Conservation (phyloP, 2,797 vertebrate species). For the Phylloscopus collybita region DNA sequence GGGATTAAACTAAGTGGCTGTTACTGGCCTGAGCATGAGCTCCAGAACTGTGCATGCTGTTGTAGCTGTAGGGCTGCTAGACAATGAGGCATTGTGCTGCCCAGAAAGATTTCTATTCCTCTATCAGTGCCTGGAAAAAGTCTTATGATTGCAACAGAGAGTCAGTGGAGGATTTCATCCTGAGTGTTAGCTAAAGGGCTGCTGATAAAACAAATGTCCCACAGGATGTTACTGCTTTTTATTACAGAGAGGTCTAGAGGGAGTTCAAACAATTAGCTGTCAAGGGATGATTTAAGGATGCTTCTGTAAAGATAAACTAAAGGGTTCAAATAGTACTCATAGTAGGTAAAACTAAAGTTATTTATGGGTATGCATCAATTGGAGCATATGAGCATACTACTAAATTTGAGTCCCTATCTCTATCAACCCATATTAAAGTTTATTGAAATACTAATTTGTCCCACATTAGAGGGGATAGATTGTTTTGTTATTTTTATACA, state of each 20-base stretch:
- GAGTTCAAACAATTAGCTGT: slow-evolving; percentile 20
- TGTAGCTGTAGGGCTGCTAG: background rate
- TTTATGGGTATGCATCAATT: background rate
- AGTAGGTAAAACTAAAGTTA: background rate
- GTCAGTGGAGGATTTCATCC: slow-evolving; percentile 36
- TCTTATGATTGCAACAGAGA: background rate
- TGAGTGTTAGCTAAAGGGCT: slow-evolving; percentile 45
- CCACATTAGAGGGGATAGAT: background rate
- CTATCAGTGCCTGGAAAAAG: slow-evolving; percentile 15
- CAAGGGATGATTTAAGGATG: slow-evolving; percentile 29
- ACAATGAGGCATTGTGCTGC: background rate
- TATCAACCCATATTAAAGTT: background rate
- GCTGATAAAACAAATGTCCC: slow-evolving; percentile 55
- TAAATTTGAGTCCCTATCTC: background rate
- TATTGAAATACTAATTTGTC: background rate
- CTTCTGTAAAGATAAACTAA: background rate
- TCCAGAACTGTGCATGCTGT: background rate
- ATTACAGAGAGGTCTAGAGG: slow-evolving; percentile 5
- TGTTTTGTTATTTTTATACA: background rate
- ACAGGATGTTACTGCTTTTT: slow-evolving; percentile 44
- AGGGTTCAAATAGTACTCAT: background rate
- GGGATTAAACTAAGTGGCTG: background rate
- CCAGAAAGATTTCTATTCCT: background rate
- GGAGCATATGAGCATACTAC: background rate
- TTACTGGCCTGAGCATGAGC: background rate